A percentile compares a stretch with the other conserved stretches of the same genome.
Evolutionary conservation across 2,113 vertebrate genomes (phyloP).

Genomic region (Sula dactylatra): DNA sequence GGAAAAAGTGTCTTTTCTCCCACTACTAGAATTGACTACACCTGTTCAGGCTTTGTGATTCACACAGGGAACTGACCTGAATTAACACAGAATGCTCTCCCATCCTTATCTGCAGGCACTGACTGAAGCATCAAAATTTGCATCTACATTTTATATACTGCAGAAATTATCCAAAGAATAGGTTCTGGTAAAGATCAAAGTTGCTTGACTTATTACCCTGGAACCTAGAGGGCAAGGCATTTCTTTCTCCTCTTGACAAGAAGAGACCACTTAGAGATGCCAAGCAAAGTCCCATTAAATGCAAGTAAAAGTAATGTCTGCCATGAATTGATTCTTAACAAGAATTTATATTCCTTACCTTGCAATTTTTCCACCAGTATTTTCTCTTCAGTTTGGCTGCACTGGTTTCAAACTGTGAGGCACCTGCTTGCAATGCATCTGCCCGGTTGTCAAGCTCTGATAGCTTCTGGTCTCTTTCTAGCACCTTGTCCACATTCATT

Average conservation of each 20-base stretch:
- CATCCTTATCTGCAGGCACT: not conserved
- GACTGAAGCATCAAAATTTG: not conserved
- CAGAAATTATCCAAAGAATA: not conserved
- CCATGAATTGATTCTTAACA: not conserved
- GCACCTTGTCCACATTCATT: slow-evolving; percentile 73
- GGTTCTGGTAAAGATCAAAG: not conserved
- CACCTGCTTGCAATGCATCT: slow-evolving; percentile 71
- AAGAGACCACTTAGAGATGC: not conserved
- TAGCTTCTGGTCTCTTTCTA: slow-evolving; percentile 72
- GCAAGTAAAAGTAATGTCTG: not conserved
- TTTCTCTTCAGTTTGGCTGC: slow-evolving; percentile 92
- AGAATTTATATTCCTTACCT: slow-evolving; percentile 70
- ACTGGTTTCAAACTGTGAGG: slow-evolving; percentile 75
- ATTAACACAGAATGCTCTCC: not conserved
- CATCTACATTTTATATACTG: not conserved
- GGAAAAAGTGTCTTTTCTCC: not conserved
- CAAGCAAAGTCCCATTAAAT: not conserved
- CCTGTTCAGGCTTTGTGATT: not conserved
- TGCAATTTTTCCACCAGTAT: slow-evolving; percentile 93
- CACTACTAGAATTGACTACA: not conserved
- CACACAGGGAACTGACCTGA: not conserved
- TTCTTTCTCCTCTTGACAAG: not conserved
- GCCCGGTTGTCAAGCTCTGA: slow-evolving; percentile 74
- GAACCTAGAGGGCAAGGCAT: not conserved
- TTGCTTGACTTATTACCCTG: not conserved